Evolutionary conservation across 2,888 invertebrate species (phyloP).

Genomic region (Drosophila neonasuta): DNA sequence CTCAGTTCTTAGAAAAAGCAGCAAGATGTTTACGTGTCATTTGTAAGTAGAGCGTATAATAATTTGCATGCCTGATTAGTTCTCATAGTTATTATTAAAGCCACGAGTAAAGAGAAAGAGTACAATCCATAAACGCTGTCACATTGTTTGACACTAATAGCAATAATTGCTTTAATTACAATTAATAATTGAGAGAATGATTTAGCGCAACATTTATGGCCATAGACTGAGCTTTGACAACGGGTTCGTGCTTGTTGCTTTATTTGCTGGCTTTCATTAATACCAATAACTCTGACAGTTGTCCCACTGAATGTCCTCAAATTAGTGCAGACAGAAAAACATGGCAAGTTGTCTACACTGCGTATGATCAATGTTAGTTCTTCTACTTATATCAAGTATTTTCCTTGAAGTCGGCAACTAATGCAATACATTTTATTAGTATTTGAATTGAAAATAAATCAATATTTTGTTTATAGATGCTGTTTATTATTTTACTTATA

Average conservation of each 20-base stretch:
- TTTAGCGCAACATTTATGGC: background rate
- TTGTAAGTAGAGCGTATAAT: background rate
- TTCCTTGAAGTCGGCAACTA: background rate
- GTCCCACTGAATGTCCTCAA: background rate
- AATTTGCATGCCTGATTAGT: background rate
- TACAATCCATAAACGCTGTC: background rate
- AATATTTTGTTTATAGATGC: background rate
- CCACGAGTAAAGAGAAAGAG: background rate
- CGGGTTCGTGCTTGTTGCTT: background rate
- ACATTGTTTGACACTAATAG: background rate
- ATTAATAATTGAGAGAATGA: constrained; percentile 1
- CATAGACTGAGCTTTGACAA: background rate
- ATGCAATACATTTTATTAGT: background rate
- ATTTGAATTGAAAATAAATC: background rate
- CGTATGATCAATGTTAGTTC: constrained; percentile 4
- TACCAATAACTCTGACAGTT: background rate
- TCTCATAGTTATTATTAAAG: background rate
- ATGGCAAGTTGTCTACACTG: background rate
- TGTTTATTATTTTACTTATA: too few species aligned
- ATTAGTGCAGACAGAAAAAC: background rate
- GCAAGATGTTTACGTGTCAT: background rate
- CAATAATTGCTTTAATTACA: background rate
- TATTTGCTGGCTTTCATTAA: background rate
- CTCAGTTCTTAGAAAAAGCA: background rate
- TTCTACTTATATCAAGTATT: background rate